Conservation (phyloP, 1,140 invertebrate species). For the Drosophila nigromelanica region DNA sequence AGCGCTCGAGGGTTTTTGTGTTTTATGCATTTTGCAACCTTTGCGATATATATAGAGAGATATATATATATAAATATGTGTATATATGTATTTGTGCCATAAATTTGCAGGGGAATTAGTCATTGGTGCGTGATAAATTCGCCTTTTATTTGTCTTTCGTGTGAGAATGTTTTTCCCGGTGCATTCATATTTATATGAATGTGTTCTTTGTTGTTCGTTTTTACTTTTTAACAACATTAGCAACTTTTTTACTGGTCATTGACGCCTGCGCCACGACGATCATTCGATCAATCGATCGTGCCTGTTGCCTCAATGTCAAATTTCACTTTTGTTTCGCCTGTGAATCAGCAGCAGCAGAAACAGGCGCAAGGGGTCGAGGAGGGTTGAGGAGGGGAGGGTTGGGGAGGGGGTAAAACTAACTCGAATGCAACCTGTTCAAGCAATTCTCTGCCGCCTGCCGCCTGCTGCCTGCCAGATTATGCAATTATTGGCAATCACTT, state of each 20-base stretch:
- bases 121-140: slow-evolving; percentile 78
- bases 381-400: background rate
- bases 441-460: slow-evolving; percentile 55
- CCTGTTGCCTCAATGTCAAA: slow-evolving; percentile 69
- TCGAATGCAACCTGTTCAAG: slow-evolving; percentile 64
- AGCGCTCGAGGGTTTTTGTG: slow-evolving; percentile 27
- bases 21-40: slow-evolving; percentile 21
- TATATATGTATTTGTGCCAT: slow-evolving; percentile 41
- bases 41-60: slow-evolving; percentile 6
- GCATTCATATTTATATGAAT: slow-evolving; percentile 38
- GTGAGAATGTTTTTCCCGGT: slow-evolving; percentile 63
- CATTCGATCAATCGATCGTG: slow-evolving; percentile 49
- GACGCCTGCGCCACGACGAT: slow-evolving; percentile 37
- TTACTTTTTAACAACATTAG: slow-evolving; percentile 35
- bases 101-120: slow-evolving; percentile 68
- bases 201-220: slow-evolving; percentile 62
- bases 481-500: slow-evolving; percentile 82
- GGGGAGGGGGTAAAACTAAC: background rate
- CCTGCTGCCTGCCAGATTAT: slow-evolving; percentile 59
- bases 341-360: slow-evolving; percentile 33
- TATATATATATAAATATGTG: slow-evolving; percentile 11
- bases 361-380: background rate
- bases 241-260: slow-evolving; percentile 62
- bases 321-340: slow-evolving; percentile 66
- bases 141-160: slow-evolving; percentile 78